Base-by-base conservation (phyloP, 2,797 vertebrate species). In the Esox lucius region DNA sequence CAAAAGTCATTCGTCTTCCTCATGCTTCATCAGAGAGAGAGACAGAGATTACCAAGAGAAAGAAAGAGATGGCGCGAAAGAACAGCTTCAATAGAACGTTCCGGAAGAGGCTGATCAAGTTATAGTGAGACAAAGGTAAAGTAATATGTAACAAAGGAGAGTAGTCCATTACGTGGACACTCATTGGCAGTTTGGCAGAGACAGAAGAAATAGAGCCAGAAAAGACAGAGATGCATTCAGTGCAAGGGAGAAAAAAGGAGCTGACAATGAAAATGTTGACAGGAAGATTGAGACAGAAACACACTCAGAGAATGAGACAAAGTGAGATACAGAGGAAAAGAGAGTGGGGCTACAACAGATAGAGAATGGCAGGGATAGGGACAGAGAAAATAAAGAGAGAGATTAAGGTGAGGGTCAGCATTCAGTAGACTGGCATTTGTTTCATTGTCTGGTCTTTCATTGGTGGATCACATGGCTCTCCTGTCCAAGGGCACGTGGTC, bases 401-500 rank as follows among this genome's bases (percentile, higher is more conserved):
- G 48, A 51, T 13, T 33, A 72, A 42, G 22, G 22, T 42, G 53
- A 48, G 22, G 19, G 51, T 66, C 64, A 28, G 13, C 64, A 65
- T 31, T 65, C 64, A 17, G 31, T 61, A 17, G 56, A 56, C 48
- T 19, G 28, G 48, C 16, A 31, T 74, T 51, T 74, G 48, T 48
- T 46, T 74, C 42, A 28, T 73, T 73, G 35, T 67, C 72, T 73
- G 72, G 49, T 19, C 19, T 35, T 39, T 59, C 48, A 67, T 16
- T 31, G 64, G 46, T 39, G 71, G 28, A 42, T 74, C 73, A 68
- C 65, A 48, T 53, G 48, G 19, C 22, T 67, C 35, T 28, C 22
- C 64, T 17, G 13, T 8, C 19, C 13, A 31, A 48, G 48, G 49
- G 59, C 71, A 64, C 35, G 31, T 62, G 71, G 31, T 15, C 31